These are phyloP conservation scores for Camponotus vicinus DNA, from an alignment of 1,140 invertebrate species.

Conservation along the genomic window DNA sequence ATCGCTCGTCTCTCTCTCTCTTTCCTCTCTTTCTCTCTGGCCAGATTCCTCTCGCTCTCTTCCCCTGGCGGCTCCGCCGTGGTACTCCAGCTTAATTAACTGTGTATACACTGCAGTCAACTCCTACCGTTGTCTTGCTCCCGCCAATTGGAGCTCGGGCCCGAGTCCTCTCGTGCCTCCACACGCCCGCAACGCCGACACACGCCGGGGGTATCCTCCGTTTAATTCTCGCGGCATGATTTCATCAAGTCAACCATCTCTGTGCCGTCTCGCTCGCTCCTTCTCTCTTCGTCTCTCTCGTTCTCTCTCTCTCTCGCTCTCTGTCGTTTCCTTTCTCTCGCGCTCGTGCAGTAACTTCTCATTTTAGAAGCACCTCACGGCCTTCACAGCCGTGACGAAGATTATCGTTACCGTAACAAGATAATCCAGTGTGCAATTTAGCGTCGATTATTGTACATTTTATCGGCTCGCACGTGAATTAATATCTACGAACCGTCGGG, in stretches of 20 bases:
- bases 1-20: conserved; percentile 56
- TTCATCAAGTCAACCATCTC: conserved; percentile 85
- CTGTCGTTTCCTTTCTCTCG: conserved; percentile 25
- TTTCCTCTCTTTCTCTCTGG: conserved; percentile 49
- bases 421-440: conserved; percentile 63
- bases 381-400: conserved; percentile 48
- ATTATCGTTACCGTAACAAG: conserved; percentile 61
- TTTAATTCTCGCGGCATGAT: conserved; percentile 84
- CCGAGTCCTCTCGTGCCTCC: conserved; percentile 64
- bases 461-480: conserved; percentile 56
- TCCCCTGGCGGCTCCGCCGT: conserved; percentile 62
- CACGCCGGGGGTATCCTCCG: conserved; percentile 78
- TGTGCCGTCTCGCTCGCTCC: conserved; percentile 60
- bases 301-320: conserved; percentile 15
- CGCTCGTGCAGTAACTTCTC: conserved; percentile 32
- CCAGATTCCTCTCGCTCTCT: conserved; percentile 53
- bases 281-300: conserved; percentile 44
- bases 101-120: conserved; percentile 85
- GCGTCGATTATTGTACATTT: conserved; percentile 58
- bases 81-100: conserved; percentile 85
- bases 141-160: conserved; percentile 82
- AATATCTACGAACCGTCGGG: conserved; percentile 30
- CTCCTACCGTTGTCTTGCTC: conserved; percentile 85
- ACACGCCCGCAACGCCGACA: conserved; percentile 74
- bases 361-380: conserved; percentile 56